These are phyloP conservation scores for Tychaedon coryphoeus DNA, from an alignment of 2,113 vertebrate genomes.

Conservation along the genomic window DNA sequence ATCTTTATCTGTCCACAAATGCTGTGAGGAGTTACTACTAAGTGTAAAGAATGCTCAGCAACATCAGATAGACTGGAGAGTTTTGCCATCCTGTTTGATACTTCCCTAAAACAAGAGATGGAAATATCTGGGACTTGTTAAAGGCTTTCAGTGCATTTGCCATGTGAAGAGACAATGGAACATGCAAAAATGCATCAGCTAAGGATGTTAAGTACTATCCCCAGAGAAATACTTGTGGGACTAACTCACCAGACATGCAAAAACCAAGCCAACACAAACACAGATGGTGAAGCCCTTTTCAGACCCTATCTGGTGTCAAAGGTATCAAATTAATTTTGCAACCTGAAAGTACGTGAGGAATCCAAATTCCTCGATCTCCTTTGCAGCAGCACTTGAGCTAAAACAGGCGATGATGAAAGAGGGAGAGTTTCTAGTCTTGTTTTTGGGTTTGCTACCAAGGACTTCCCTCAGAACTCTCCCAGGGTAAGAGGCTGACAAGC, in stretches of 20 bases:
- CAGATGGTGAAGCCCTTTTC: slow-evolving; percentile 15
- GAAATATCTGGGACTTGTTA: neutral
- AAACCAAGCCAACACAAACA: slow-evolving; percentile 36
- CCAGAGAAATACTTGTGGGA: neutral
- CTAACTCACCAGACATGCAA: neutral
- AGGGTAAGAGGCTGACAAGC: neutral
- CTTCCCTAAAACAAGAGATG: neutral
- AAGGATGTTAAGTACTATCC: neutral
- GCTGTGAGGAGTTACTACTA: neutral
- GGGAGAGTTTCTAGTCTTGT: neutral
- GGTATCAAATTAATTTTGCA: slow-evolving; percentile 17
- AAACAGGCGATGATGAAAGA: neutral
- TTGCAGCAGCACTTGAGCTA: neutral
- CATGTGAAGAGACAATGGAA: neutral
- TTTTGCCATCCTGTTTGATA: neutral
- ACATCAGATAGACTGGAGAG: neutral
- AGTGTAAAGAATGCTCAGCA: neutral
- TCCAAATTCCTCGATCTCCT: neutral
- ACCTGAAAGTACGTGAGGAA: neutral
- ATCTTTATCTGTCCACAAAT: neutral
- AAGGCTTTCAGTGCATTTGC: neutral
- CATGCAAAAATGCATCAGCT: neutral
- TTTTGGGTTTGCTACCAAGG: neutral
- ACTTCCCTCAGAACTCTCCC: neutral
- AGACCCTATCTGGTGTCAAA: slow-evolving; percentile 19